A percentile compares a stretch with the other conserved stretches of the same genome.
Evolutionary conservation across 2,888 invertebrate species (phyloP).

Genomic region (Temnothorax unifasciatus): DNA sequence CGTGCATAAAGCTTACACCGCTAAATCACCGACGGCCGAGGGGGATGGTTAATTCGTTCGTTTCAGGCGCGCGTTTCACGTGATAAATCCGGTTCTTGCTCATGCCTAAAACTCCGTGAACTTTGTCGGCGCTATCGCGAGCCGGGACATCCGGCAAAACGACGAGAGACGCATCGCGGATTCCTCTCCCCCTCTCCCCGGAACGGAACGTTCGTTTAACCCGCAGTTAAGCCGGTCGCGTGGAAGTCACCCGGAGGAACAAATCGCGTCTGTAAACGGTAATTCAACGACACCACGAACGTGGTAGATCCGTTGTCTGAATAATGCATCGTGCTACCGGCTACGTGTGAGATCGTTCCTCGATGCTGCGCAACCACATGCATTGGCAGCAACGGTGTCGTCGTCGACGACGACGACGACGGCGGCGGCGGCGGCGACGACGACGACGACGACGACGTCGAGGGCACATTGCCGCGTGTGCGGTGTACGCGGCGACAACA

Average conservation of each 20-base stretch:
- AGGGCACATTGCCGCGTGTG: not conserved
- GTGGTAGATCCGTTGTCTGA: conserved; percentile 49
- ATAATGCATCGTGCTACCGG: conserved; percentile 53
- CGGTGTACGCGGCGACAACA: not conserved
- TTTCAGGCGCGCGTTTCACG: conserved; percentile 42
- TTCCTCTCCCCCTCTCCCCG: not conserved
- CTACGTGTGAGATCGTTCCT: conserved; percentile 41
- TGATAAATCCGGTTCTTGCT: conserved; percentile 52
- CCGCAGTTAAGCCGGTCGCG: conserved; percentile 59
- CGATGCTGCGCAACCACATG: conserved; percentile 32
- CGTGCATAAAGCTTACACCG: conserved; percentile 38
- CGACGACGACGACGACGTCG: no score
- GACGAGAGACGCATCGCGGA: conserved; percentile 29
- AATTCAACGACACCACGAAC: conserved; percentile 48
- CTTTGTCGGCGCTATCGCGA: conserved; percentile 47
- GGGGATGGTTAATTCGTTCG: conserved; percentile 39
- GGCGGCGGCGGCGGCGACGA: not conserved
- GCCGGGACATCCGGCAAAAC: conserved; percentile 39
- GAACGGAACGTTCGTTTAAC: conserved; percentile 49
- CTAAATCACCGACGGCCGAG: conserved; percentile 27
- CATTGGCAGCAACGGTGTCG: conserved; percentile 4
- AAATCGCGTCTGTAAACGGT: conserved; percentile 61
- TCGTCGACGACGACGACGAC: not conserved
- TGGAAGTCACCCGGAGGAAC: conserved; percentile 56
- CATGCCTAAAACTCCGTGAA: conserved; percentile 48